These are phyloP conservation scores for Luidia sarsii DNA, from an alignment of 53 echinoderm and acorn worm species.

Conservation along the genomic window DNA sequence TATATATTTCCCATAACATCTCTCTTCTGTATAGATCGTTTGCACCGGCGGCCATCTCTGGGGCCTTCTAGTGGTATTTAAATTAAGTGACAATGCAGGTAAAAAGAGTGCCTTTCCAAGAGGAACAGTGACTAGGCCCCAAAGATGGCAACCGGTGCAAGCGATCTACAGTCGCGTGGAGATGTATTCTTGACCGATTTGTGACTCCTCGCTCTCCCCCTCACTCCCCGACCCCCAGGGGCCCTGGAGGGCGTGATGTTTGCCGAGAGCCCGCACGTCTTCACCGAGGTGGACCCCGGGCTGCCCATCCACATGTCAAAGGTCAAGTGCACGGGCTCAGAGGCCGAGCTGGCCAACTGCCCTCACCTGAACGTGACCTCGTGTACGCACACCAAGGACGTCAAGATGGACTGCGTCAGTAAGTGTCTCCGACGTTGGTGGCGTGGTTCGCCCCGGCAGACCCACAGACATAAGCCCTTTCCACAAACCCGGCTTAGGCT, in stretches of 20 bases:
- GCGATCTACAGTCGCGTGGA: no score
- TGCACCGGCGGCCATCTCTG: no score
- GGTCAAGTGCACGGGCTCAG: constrained; percentile 25
- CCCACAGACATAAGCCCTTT: no score
- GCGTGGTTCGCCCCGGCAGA: no score
- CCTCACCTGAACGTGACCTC: not conserved
- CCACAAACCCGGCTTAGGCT: no score
- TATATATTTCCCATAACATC: no score
- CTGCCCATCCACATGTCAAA: not conserved
- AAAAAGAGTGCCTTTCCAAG: no score
- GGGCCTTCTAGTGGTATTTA: no score
- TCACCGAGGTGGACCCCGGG: not conserved
- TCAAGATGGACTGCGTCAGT: constrained; percentile 57
- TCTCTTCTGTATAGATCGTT: no score
- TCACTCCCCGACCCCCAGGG: constrained; percentile 23
- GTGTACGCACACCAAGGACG: constrained; percentile 14
- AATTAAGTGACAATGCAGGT: no score
- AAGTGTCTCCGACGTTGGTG: no score
- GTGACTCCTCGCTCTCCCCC: not conserved
- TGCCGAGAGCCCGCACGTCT: not conserved
- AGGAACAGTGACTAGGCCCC: not conserved
- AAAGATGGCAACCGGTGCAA: no score
- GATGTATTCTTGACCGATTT: not conserved
- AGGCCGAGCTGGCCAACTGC: constrained; percentile 12
- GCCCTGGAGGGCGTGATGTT: constrained; percentile 42